phyloP scores from a whole-genome alignment of 2,888 invertebrate genomes.

The Bembecia ichneumoniformis region DNA sequence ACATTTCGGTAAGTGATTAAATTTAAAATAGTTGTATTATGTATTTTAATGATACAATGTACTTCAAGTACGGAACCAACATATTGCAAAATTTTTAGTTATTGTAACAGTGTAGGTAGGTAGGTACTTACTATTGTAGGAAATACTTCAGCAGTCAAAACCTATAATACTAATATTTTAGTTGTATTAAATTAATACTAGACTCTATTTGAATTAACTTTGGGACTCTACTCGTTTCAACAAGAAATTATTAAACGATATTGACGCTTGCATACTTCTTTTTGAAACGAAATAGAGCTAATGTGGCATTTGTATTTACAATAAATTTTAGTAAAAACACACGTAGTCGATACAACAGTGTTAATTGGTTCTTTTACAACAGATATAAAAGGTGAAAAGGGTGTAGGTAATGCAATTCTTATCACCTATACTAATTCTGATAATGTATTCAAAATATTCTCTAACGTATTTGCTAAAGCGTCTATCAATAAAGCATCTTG shows the following conservation, averaged over 20 bases:
- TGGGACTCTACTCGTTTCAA: constrained; percentile 15
- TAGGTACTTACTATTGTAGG: constrained; percentile 5
- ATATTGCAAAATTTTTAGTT: constrained; percentile 2
- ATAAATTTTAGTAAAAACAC: constrained; percentile 39
- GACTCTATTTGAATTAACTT: constrained; percentile 5
- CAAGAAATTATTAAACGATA: constrained; percentile 24
- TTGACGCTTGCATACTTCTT: constrained; percentile 24
- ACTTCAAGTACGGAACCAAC: constrained; percentile 17
- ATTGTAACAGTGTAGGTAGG: constrained; percentile 2
- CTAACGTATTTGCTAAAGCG: constrained; percentile 65
- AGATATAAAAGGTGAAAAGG: constrained; percentile 44
- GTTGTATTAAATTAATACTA: not conserved
- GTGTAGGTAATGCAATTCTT: constrained; percentile 23
- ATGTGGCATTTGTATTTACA: constrained; percentile 23
- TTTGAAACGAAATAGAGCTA: constrained; percentile 13
- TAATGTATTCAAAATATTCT: constrained; percentile 60
- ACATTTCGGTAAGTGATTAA: not conserved
- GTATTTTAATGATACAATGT: not conserved
- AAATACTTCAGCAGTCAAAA: constrained; percentile 17
- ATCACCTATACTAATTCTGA: constrained; percentile 41
- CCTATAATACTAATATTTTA: constrained; percentile 1
- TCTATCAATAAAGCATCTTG: constrained; percentile 67
- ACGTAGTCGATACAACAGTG: constrained; percentile 37
- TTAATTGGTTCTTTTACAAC: constrained; percentile 44
- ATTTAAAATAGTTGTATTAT: not conserved